Evolutionary conservation across 1,140 invertebrate species (phyloP), one percentile per base, ranked within the genome.

Genomic region (Macrostomum lignano): DNA sequence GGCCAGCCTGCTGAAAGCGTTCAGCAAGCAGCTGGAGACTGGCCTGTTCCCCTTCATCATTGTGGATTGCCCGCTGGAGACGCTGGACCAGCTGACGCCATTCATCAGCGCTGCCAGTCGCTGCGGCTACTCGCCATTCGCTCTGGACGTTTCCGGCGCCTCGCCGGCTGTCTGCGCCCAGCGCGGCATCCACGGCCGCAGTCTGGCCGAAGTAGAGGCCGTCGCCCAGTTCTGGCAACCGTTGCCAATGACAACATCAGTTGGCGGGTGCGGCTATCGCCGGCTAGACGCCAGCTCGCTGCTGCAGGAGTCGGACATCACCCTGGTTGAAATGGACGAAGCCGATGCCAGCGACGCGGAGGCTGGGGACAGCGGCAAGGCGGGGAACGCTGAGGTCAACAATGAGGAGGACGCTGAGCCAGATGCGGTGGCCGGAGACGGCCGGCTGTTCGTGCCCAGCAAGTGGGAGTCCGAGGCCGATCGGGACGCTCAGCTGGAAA

Each of bases 161-260:
- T 28, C 26, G 19, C 26, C 26, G 26, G 19, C 9, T 15, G 19
- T 28, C 26, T 28, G 26, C 19, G 26, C 26, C 3, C 15, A 28
- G 19, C 3, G 26, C 3, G 15, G 14, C 3, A 17, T 15, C 7
- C 14, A 28, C 26, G 19, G 26, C 15, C 19, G 15, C 26, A 15
- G 14, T 5, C 26, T 17, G 9, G 3, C 3, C 3, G 14, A 28
- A 28, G 26, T 28, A 15, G n/a, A n/a, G n/a, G 9, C 23, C 9
- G n/a, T 24, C 19, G 15, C 9, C 9, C 9, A 5, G 3, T 15
- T 28, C 15, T 28, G 4, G 15, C 19, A 28, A 15, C 26, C 7
- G 19, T 28, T 28, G 15, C 9, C 26, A 15, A 15, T 9, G 19
- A 14, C 19, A 28, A 15, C 15, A 15, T 9, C 19, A 28, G 26